Base-by-base conservation (phyloP, 92 coral and sea anemone genomes). In the Bergia puertoricense region DNA sequence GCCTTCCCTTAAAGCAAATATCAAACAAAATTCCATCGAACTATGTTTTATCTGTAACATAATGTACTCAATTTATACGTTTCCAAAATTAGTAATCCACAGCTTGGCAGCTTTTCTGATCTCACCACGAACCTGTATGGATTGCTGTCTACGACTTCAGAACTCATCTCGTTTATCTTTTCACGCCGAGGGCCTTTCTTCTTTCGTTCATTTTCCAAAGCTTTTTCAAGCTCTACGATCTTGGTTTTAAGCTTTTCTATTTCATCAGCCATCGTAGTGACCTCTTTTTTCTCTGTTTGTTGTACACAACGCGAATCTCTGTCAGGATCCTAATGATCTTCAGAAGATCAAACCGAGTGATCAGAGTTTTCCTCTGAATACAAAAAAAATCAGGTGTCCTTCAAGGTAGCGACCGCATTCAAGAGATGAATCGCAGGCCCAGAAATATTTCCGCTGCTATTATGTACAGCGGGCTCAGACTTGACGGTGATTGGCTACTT, bases 81-180 rank as follows among this genome's bases (percentile, higher is more conserved):
- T 79, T 42, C 30, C 15, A 42, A 81, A 76, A 30, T 30, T 30
- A 75, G 50, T 75, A 75, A 75, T 41, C 79, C 50, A 39, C 79
- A 75, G 50, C 79, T 38, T 41, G 79, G 42, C 48, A 39, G 23
- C 79, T 11, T 75, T 75, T 41, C 30, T 75, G 4, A 8, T 20
- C 48, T 46, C 88, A 30, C 8, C 11, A 84, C 87, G 45, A 44
- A 96, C 99, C 99, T 96, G 92, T 96, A 96, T 3, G 99, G 99
- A 92, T 96, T 96, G 67, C 95, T 92, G 80, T 96, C 99, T 8
- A 96, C 98, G 3, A 96, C 99, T 81, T 96, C 99, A 14, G 97
- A 90, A 36, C 96, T 95, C 99, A 96, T 96, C 65, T 88, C 76
- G 0, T 87, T 89, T 68, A 96, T 93, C 85, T 92, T 96, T 57